Base-by-base conservation (phyloP, 2,888 invertebrate genomes). In the Pyrrhia umbra region DNA sequence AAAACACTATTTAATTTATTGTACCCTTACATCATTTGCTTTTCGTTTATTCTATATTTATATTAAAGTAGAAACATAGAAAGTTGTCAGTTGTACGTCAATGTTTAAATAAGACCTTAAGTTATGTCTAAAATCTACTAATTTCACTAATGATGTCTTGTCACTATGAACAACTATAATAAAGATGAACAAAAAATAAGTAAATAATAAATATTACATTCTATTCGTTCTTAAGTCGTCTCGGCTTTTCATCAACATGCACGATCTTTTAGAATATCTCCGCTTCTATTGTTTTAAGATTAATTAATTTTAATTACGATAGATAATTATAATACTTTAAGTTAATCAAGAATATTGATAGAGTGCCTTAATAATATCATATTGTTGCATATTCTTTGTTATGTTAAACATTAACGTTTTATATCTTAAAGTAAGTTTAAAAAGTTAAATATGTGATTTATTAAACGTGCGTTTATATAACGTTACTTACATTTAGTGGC, bases 21-120 rank as follows among this genome's bases (percentile, higher is more conserved):
- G 71, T 72, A 72, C 71, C 60, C 51, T 18, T 69, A 37, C 71
- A 72, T 72, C 71, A 51, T 72, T 74, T 71, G 70, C 63, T 10
- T 45, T 47, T 5, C 9, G n/a, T 50, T 51, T 37, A 47, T 27
- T 40, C 25, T 27, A 61, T 39, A 61, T 30, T 62, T 13, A 51
- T 6, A 13, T 16, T 39, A 39, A 5, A 39, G 15, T 40, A 40
- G 8, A 40, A 10, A 3, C 16, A 13, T 16, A 16, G 6, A 4
- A 20, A 18, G 2, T 18, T 40, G 9, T 10, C 9, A 10, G 0
- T 34, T 4, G n/a, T n/a, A n/a, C 40, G 10, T 45, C 3, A 18
- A 39, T n/a, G 18, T 30, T 30, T 8, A 45, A 34, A 51, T 8
- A 23, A 42, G 4, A 8, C 1, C 0, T 16, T 49, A 6, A 27